phyloP scores from a whole-genome alignment of 2,797 vertebrate genomes.

The Falco naumanni region DNA sequence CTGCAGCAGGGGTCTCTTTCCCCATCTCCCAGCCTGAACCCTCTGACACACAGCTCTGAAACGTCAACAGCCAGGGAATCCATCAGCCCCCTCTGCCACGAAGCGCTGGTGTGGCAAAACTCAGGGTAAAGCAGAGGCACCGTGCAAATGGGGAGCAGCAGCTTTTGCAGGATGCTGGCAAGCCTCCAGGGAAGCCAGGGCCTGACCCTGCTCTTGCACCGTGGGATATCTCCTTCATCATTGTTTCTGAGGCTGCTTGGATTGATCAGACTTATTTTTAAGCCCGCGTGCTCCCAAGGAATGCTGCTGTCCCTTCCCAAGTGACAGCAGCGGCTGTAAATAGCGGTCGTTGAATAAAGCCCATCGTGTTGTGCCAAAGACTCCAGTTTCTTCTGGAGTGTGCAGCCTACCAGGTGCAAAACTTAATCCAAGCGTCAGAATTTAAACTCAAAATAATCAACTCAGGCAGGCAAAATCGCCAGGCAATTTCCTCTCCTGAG shows the following conservation, averaged over 20 bases:
- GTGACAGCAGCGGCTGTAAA: fast-evolving
- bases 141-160: background rate
- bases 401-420: background rate
- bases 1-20: background rate
- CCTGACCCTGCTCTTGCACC: background rate
- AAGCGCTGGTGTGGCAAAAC: background rate
- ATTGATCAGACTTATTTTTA: background rate
- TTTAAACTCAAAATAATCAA: background rate
- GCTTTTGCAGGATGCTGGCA: background rate
- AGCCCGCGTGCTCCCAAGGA: background rate
- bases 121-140: background rate
- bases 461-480: background rate
- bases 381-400: fast-evolving
- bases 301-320: background rate
- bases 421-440: background rate
- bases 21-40: background rate
- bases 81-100: fast-evolving
- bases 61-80: background rate
- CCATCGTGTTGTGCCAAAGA: fast-evolving
- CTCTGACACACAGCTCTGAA: background rate
- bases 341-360: background rate
- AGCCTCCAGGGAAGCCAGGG: background rate
- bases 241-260: background rate
- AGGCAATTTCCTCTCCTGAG: background rate
- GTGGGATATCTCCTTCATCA: background rate